Evolutionary conservation across 2,888 invertebrate species (phyloP), one percentile per base, ranked within the genome.

Genomic region (Belgica antarctica): DNA sequence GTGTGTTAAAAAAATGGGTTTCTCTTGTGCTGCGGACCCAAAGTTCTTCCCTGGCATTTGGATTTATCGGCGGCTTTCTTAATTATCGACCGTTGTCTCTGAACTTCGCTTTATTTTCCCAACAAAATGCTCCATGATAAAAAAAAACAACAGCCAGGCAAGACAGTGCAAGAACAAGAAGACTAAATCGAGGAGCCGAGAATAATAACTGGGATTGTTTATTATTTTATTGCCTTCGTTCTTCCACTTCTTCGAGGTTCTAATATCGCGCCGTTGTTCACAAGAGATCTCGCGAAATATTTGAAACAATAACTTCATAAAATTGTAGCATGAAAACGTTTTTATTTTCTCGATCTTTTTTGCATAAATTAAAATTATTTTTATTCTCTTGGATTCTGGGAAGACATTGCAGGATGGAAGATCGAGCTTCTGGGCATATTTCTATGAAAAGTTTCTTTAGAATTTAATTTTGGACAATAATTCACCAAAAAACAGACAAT

Each of bases 281-380:
- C 19, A 52, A 22, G 22, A 52, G 12, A 52, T 17, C 52, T 17
- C 52, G 52, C 52, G 52, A 22, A 52, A 52, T 5, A 52, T 3
- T 4, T 3, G 22, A 17, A 52, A 52, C 52, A 52, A 52, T 52
- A 52, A 52, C 52, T 52, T 52, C 12, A 52, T 52, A 52, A 52
- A 52, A 52, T 22, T 52, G 52, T 46, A 15, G 46, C 8, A 46
- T 46, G 46, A 46, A 34, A 34, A 46, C 15, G 46, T 52, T 17
- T 3, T 2, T 52, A 22, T 41, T 12, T 41, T 41, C 41, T n/a
- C n/a, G n/a, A 31, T 12, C 12, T 52, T 22, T 52, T 52, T 19
- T 52, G 52, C 17, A 52, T 52, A 52, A 52, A 52, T 52, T 52
- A 41, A 41, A 41, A 4, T 5, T n/a, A n/a, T n/a, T n/a, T n/a